Conservation (phyloP, 2,113 vertebrate species). For the human region DNA sequence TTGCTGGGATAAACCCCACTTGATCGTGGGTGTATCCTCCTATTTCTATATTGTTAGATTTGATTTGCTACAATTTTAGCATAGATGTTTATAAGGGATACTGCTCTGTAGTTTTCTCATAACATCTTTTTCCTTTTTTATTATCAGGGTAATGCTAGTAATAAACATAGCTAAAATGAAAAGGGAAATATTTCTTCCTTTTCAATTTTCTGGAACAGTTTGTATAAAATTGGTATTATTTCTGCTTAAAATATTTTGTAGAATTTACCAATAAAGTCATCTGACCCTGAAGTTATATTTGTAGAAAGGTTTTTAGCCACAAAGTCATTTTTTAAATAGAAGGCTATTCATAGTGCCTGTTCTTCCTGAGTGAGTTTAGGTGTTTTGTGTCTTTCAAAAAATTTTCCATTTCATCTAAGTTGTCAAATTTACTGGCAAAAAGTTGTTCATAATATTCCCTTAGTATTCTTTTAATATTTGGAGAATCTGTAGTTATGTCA, state of each 20-base stretch:
- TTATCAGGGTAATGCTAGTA: background rate
- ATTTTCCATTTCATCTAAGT: background rate
- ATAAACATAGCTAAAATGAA: background rate
- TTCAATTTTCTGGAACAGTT: constrained; percentile 45
- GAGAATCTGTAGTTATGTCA: background rate
- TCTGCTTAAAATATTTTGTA: constrained; percentile 41
- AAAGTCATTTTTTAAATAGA: constrained; percentile 24
- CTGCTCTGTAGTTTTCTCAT: background rate
- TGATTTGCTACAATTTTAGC: background rate
- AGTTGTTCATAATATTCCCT: constrained; percentile 9
- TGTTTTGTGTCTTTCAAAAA: constrained; percentile 22
- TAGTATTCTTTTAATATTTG: constrained; percentile 22
- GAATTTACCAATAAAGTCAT: background rate
- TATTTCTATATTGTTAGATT: constrained; percentile 8
- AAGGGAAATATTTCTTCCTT: background rate
- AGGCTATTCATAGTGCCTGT: background rate
- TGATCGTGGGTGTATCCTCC: background rate
- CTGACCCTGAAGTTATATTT: constrained; percentile 34
- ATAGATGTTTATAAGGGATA: background rate
- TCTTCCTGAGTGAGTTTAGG: background rate
- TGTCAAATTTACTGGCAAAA: constrained; percentile 27
- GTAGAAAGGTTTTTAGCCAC: background rate
- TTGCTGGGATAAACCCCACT: background rate
- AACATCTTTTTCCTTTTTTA: constrained; percentile 20
- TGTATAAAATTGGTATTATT: constrained; percentile 22